These are phyloP conservation scores for Pluvianellus socialis DNA, from an alignment of 2,113 vertebrate species.

Conservation along the genomic window DNA sequence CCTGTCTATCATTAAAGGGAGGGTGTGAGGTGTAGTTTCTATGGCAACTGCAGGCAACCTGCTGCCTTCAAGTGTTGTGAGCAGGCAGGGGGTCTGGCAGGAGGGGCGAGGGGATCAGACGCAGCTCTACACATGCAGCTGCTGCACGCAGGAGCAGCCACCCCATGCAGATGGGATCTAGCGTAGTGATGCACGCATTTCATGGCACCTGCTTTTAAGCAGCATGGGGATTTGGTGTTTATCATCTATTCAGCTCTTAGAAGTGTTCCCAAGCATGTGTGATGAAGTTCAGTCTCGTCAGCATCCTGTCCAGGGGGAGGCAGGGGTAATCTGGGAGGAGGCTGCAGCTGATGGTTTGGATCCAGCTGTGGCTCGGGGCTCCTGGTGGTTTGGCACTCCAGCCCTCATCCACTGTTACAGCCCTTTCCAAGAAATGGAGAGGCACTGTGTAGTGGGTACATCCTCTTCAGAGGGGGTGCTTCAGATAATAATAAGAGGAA, in stretches of 20 bases:
- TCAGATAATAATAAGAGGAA: neutral
- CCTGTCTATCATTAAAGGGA: conserved; percentile 48
- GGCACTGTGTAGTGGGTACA: neutral
- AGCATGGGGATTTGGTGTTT: neutral
- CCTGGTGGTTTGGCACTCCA: neutral
- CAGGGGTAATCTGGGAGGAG: neutral
- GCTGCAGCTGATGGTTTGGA: neutral
- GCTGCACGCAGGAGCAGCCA: neutral
- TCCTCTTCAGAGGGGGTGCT: neutral
- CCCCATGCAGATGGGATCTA: neutral
- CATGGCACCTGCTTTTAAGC: neutral
- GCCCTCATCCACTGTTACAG: neutral
- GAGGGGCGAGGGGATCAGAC: neutral
- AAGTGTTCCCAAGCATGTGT: neutral
- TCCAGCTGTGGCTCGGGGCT: neutral
- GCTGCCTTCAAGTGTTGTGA: conserved; percentile 7
- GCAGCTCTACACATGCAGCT: neutral
- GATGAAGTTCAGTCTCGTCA: neutral
- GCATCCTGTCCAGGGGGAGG: neutral
- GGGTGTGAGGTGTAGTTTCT: conserved; percentile 24
- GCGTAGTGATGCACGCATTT: neutral
- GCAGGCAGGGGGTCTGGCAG: neutral
- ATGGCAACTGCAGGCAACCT: conserved; percentile 43
- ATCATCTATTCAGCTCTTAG: neutral
- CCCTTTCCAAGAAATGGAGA: neutral